Conservation (phyloP, 2,113 vertebrate species). For the Embiotoca jacksoni region DNA sequence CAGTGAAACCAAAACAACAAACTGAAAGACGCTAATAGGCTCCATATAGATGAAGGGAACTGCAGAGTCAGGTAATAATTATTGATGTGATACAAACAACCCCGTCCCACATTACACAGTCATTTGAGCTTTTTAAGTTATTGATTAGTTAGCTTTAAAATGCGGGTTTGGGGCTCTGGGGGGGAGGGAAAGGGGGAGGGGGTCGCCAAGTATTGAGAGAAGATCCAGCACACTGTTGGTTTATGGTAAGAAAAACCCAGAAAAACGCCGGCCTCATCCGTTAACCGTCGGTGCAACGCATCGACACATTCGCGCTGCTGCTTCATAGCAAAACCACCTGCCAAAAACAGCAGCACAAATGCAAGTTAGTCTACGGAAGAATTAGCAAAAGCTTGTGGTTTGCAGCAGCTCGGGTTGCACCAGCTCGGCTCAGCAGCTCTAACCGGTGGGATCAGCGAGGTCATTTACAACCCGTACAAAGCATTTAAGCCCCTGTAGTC, state of each 20-base stretch:
- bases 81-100: background rate
- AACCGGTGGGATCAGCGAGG: constrained; percentile 66
- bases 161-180: background rate
- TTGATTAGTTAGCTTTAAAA: background rate
- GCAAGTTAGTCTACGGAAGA: constrained; percentile 33
- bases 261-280: background rate
- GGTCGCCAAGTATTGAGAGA: background rate
- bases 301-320: constrained; percentile 8
- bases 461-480: constrained; percentile 71
- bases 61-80: too few relatives aligned
- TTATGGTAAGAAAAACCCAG: background rate
- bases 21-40: background rate
- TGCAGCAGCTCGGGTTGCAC: constrained; percentile 50
- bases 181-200: background rate
- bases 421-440: constrained; percentile 66
- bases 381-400: constrained; percentile 19
- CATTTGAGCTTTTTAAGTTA: background rate
- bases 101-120: background rate
- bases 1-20: background rate
- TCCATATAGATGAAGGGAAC: background rate
- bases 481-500: constrained; percentile 70
- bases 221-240: background rate
- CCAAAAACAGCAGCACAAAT: background rate
- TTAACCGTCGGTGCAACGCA: background rate
- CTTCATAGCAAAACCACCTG: constrained; percentile 2